A percentile compares a stretch with the other conserved stretches of the same genome.
phyloP scores from a whole-genome alignment of 2,888 invertebrate genomes.

The Lagria hirta region DNA sequence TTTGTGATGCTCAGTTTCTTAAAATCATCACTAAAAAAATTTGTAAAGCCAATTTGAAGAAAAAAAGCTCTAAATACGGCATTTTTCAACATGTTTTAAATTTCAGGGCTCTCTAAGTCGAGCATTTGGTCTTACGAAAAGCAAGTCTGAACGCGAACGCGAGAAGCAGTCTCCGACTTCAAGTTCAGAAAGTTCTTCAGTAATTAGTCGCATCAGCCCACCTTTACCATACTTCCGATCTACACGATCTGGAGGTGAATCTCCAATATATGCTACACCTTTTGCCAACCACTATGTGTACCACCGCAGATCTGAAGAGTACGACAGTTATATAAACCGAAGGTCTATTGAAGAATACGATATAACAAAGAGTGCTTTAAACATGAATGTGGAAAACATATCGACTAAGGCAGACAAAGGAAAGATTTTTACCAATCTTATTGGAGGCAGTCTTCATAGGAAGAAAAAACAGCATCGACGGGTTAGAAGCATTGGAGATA shows the following conservation, averaged over 20 bases:
- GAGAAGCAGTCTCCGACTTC: conserved; percentile 70
- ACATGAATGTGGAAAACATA: conserved; percentile 29
- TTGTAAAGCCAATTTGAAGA: too few species aligned
- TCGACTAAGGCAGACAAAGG: conserved; percentile 29
- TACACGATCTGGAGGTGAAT: conserved; percentile 49
- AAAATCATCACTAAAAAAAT: too few species aligned
- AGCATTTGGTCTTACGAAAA: conserved; percentile 66
- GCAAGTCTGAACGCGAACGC: conserved; percentile 31
- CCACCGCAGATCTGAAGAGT: conserved; percentile 48
- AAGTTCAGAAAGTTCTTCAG: conserved; percentile 65
- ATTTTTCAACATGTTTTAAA: neutral
- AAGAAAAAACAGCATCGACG: conserved; percentile 63
- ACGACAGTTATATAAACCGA: conserved; percentile 50
- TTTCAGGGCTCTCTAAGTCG: conserved; percentile 73
- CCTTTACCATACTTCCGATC: conserved; percentile 56
- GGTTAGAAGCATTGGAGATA: conserved; percentile 75
- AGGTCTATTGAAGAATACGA: conserved; percentile 38
- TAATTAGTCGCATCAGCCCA: conserved; percentile 57
- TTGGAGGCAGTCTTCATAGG: conserved; percentile 54
- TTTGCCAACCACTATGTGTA: conserved; percentile 39
- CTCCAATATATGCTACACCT: conserved; percentile 48
- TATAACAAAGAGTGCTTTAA: conserved; percentile 37
- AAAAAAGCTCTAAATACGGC: too few species aligned
- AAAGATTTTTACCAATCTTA: conserved; percentile 39
- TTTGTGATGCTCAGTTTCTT: too few species aligned